phyloP scores from a whole-genome alignment of 2,888 invertebrate genomes.

The Diplazon laetatorius region DNA sequence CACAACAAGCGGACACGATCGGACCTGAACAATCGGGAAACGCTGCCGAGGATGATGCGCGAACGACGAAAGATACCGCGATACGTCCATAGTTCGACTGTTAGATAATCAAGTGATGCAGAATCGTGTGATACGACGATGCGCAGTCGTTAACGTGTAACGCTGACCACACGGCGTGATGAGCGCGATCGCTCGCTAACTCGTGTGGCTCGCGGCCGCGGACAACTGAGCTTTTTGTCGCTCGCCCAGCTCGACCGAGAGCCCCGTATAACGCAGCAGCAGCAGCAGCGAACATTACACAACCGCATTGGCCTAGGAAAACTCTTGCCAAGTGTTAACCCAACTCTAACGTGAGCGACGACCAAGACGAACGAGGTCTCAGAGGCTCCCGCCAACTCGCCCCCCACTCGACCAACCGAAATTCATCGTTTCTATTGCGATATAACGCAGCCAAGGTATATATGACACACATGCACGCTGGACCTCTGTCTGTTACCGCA shows the following conservation, averaged over 20 bases:
- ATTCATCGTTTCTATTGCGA: constrained; percentile 23
- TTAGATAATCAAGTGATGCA: constrained; percentile 57
- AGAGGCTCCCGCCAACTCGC: constrained; percentile 27
- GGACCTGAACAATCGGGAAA: too few relatives aligned
- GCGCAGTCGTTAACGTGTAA: too few relatives aligned
- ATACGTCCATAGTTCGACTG: constrained; percentile 57
- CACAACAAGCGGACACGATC: too few relatives aligned
- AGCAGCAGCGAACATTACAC: constrained; percentile 58
- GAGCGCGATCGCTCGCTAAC: constrained; percentile 31
- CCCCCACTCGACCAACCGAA: constrained; percentile 6
- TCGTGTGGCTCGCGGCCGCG: constrained; percentile 20
- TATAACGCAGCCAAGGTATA: neutral
- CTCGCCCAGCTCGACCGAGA: constrained; percentile 45
- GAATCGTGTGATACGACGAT: constrained; percentile 59
- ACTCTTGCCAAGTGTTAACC: constrained; percentile 64
- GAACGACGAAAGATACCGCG: constrained; percentile 10
- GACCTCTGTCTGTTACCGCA: too few relatives aligned
- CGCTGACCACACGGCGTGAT: too few relatives aligned
- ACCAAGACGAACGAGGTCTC: constrained; percentile 34
- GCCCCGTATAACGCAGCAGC: constrained; percentile 33
- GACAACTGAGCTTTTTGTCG: constrained; percentile 21
- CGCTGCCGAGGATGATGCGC: neutral
- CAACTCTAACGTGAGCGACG: constrained; percentile 38
- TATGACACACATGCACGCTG: neutral
- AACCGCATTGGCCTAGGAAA: constrained; percentile 60